Percentiles rank a stretch among this genome's conserved stretches.
Conservation (phyloP, 2,113 vertebrate genomes). For the Anarrhichthys ocellatus region DNA sequence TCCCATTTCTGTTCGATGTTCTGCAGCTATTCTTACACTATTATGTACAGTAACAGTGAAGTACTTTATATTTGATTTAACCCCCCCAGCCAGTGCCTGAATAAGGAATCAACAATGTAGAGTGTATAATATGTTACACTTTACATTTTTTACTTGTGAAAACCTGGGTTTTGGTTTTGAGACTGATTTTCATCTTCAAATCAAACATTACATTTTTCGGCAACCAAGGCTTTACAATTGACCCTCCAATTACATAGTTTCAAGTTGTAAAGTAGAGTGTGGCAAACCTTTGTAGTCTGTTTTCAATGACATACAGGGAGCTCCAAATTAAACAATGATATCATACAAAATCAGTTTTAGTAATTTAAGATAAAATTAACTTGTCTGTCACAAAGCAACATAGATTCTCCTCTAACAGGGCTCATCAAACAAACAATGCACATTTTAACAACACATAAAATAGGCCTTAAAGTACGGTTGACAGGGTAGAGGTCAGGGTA, state of each 20-base stretch:
- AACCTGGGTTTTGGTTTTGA: background rate
- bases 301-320: background rate
- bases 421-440: too few species aligned
- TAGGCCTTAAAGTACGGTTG: too few species aligned
- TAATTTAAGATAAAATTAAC: background rate
- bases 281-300: background rate
- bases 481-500: background rate
- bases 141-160: background rate
- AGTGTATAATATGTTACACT: background rate
- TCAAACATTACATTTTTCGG: background rate
- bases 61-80: background rate
- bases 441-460: too few species aligned
- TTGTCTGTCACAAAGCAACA: too few species aligned
- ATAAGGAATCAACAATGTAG: background rate
- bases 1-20: conserved; percentile 8
- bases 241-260: background rate
- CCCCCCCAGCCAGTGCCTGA: background rate
- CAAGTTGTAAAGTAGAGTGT: background rate
- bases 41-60: background rate
- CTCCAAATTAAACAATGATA: background rate
- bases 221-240: too few species aligned
- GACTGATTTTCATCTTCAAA: background rate
- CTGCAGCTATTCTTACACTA: background rate
- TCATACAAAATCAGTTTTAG: background rate
- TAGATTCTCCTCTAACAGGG: too few species aligned